Base-by-base conservation (phyloP, 2,797 vertebrate genomes). In the Neostethus bicornis region DNA sequence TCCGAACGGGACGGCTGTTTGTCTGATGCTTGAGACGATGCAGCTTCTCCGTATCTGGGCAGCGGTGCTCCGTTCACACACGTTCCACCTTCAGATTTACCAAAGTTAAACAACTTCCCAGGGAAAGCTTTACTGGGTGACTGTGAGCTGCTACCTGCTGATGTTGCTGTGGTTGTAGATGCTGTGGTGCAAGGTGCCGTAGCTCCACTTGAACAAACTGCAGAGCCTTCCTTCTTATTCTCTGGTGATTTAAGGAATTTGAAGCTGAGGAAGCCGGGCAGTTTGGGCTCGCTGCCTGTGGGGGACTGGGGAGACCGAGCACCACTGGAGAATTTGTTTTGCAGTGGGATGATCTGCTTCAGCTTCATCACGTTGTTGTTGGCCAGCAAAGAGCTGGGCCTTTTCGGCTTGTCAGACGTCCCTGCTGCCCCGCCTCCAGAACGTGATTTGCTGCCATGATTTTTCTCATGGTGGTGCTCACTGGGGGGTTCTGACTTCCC, bases 361-460 rank as follows among this genome's bases (percentile, higher is more conserved):
- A 98, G 90, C 89, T 97, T 97, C 93, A 98, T 90, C 80, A 99
- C 97, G 1, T 98, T 98, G 75, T 98, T 98, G 86, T 95, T 96
- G 31, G 95, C 94, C 85, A 98, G 63, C 35, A 98, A 93, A 2
- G 96, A 98, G 73, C 95, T 97, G n/a, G 97, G 97, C 19, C 96
- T 89, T 79, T 96, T 97, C 86, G 96, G 95, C 28, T 98, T 96
- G 68, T 99, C 97, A 0, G 88, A 70, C 1, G 90, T 65, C 0
- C 87, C 79, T 3, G 86, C 81, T 32, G 84, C 84, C 1, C 87
- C 79, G 1, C 93, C 94, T 2, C 93, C 95, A 0, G 90, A 73
- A 4, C 94, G 94, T 20, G 89, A 85, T 66, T 93, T 93, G 65
- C 89, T 66, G 56, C 89, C 21, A 5, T 94, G 93, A 65, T 88